Base-by-base conservation (phyloP, 1,140 invertebrate species). In the Maconellicoccus hirsutus region DNA sequence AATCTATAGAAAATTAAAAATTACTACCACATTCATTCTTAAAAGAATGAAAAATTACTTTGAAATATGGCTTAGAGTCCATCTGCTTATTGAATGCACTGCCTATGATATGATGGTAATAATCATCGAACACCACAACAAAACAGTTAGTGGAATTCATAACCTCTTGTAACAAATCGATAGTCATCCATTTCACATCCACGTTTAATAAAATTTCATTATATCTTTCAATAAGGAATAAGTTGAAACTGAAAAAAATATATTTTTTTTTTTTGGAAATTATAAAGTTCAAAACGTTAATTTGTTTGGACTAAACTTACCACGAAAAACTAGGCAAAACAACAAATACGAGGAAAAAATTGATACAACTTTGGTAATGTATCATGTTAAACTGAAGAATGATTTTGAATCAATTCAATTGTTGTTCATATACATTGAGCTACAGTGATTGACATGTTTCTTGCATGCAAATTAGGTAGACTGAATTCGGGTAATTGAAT, bases 91-190 rank as follows among this genome's bases (percentile, higher is more conserved):
- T 84, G 70, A 84, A 75, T 0, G 75, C 71, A 22, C 78, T 80
- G 38, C 78, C 77, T 72, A 85, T 84, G 14, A 83, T 73, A 21
- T 81, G 78, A 16, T 81, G 75, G 73, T 85, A 84, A 8, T 83
- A 77, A 0, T 78, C 39, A 75, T 85, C 84, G 23, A 78, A 80
- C 16, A 85, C 75, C 0, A 85, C 75, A 0, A 79, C 76, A 8
- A 84, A 71, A 73, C 83, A 85, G 39, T 80, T 82, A 4, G 25
- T 26, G 2, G 10, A 23, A 10, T 23, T 66, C 61, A 66, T 66
- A 12, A 66, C 25, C 4, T 66, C 25, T 26, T 25, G 22, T 23
- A 66, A 26, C 10, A 66, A 26, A 66, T 66, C 61, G 10, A 23
- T 66, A 6, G 25, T 66, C 10, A 66, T 19, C 25, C 22, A 23